A percentile compares a stretch with the other conserved stretches of the same genome.
Conservation (phyloP, 2,888 invertebrate species). For the Arrhopalites spinosus region DNA sequence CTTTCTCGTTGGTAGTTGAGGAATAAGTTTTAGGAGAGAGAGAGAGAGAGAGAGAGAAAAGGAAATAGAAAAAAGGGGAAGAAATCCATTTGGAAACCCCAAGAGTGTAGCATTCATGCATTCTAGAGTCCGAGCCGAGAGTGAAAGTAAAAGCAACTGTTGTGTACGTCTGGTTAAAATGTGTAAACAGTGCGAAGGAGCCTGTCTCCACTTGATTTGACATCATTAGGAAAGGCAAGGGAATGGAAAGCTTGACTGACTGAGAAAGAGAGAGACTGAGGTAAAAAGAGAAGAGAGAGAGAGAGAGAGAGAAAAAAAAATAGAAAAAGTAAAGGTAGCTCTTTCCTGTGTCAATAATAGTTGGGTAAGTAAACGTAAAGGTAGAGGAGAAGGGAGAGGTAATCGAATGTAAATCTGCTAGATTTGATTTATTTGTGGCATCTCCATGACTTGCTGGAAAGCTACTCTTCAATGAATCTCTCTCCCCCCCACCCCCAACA, state of each 20-base stretch:
- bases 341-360: slow-evolving; percentile 36
- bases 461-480: not conserved
- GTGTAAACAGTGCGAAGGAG: slow-evolving; percentile 46
- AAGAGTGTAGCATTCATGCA: slow-evolving; percentile 24
- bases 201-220: slow-evolving; percentile 49
- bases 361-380: slow-evolving; percentile 33
- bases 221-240: slow-evolving; percentile 42
- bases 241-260: slow-evolving; percentile 15
- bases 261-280: not conserved
- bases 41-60: not conserved
- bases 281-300: not conserved
- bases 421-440: slow-evolving; percentile 38
- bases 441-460: slow-evolving; percentile 25
- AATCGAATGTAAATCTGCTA: slow-evolving; percentile 34
- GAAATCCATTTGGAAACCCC: slow-evolving; percentile 33
- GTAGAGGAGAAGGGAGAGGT: slow-evolving; percentile 14
- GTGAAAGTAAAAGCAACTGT: slow-evolving; percentile 26
- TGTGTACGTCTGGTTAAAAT: slow-evolving; percentile 38
- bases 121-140: slow-evolving; percentile 21
- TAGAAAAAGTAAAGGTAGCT: slow-evolving; percentile 34
- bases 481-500: too few species aligned
- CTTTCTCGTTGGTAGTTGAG: too few species aligned
- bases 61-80: not conserved
- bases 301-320: not conserved
- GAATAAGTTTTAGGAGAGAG: not conserved